Base-by-base conservation (phyloP, 2,888 invertebrate genomes). In the Cyaniris semiargus region DNA sequence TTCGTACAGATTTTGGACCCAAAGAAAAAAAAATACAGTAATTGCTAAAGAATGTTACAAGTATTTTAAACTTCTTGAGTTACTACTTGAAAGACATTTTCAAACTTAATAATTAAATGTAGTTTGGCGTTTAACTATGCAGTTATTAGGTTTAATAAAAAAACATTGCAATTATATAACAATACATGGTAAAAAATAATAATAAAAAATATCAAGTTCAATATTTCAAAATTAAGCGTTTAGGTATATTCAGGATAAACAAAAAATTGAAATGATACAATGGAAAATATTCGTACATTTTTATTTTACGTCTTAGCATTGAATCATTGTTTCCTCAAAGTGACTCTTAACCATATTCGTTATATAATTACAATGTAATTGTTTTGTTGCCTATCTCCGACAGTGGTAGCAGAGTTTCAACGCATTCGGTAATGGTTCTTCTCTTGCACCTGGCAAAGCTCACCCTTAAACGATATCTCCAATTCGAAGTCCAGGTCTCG, bases 401-500 rank as follows among this genome's bases (percentile, higher is more conserved):
- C 58, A 60, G n/a, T 38, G 10, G 23, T n/a, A 6, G 71, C 0
- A 56, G 56, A 44, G 53, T 18, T 78, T 96, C 96, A 98, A 91
- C 98, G 98, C 98, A 98, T 98, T 84, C 98, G 95, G 87, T 98
- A 98, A 86, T 96, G 96, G 87, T 98, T 98, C 82, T 96, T 96
- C 94, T 98, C 98, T 81, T 96, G 95, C 80, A 98, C 96, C 88
- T 97, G 96, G 79, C 98, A 97, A 79, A 97, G 94, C 86, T 98
- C 98, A 34, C 98, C 98, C 84, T 98, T 97, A 94, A 99, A 99
- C 85, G 98, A 96, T 75, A 99, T 95, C 85, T 98, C 97, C 80
- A 99, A 96, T 82, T 96, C 96, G 90, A 99, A 99, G 93, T 99
- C 99, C 81, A 99, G 95, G 91, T 99, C 99, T 76, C 99, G 96